phyloP scores from a whole-genome alignment of 2,797 vertebrate species.

The Leptodactylus fallax region DNA sequence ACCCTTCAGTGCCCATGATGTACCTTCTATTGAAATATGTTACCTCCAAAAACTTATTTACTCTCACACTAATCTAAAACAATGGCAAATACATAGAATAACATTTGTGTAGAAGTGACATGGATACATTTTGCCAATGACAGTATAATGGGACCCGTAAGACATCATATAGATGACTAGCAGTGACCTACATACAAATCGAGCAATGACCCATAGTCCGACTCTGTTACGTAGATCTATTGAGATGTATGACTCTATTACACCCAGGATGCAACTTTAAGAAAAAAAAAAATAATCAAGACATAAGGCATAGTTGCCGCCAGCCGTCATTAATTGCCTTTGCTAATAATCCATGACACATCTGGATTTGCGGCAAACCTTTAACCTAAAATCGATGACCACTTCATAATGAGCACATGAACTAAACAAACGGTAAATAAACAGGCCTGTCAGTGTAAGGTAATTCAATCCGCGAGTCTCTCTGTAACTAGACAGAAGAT shows the following conservation, averaged over 20 bases:
- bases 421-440: slow-evolving; percentile 73
- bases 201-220: neutral
- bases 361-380: slow-evolving; percentile 61
- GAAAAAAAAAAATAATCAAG: neutral
- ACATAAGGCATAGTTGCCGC: slow-evolving; percentile 10
- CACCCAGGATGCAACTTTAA: neutral
- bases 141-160: neutral
- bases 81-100: too few species aligned
- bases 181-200: neutral
- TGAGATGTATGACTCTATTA: slow-evolving; percentile 10
- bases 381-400: slow-evolving; percentile 68
- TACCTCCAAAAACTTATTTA: too few species aligned
- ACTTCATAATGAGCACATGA: slow-evolving; percentile 72
- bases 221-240: neutral
- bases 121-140: neutral
- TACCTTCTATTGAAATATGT: too few species aligned
- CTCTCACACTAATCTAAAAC: too few species aligned
- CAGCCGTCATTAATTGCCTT: slow-evolving; percentile 49
- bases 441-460: slow-evolving; percentile 69
- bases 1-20: too few species aligned
- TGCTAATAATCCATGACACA: slow-evolving; percentile 57
- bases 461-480: slow-evolving; percentile 71
- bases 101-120: neutral
- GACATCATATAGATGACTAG: neutral
- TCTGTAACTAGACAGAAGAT: slow-evolving; percentile 70